Percentiles rank a stretch among this genome's conserved stretches.
Conservation (phyloP, 2,113 vertebrate species). For the crab-eating macaque (Macaca fascicularis) region DNA sequence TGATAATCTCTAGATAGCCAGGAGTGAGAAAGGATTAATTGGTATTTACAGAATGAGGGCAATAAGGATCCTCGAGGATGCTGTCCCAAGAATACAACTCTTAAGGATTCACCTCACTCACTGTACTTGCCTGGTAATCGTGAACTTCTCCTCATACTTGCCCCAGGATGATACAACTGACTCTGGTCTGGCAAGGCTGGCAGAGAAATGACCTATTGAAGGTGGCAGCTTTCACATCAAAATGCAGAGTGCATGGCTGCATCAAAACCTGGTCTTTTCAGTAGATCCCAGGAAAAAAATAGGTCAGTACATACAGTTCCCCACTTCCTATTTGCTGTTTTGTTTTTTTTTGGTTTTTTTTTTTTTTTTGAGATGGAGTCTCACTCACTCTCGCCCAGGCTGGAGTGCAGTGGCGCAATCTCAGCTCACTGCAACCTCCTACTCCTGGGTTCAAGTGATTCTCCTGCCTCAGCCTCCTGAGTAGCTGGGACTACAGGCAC, state of each 20-base stretch:
- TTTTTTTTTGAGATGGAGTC: too few species aligned
- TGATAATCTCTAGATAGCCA: background rate
- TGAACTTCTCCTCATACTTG: constrained; percentile 22
- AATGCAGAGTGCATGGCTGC: background rate
- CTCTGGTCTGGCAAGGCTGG: background rate
- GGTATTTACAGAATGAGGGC: background rate
- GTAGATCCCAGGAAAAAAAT: constrained; percentile 14
- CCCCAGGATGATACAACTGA: background rate
- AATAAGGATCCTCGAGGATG: background rate
- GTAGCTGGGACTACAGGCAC: too few species aligned
- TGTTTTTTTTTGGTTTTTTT: too few species aligned
- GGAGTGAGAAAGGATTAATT: background rate
- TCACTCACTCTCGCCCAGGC: too few species aligned
- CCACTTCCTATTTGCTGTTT: background rate
- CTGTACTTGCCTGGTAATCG: background rate
- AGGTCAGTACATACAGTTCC: background rate
- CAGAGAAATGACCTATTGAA: constrained; percentile 1
- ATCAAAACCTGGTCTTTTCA: background rate
- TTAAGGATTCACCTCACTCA: background rate
- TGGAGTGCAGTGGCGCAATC: too few species aligned
- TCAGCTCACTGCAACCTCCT: too few species aligned
- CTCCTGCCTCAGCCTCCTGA: too few species aligned
- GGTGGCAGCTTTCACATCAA: constrained; percentile 32
- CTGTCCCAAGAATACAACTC: background rate
- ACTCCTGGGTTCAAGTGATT: too few species aligned